These are phyloP conservation scores for mouse (Mus musculus) DNA, from an alignment of 2,113 vertebrate genomes.

Conservation along the genomic window DNA sequence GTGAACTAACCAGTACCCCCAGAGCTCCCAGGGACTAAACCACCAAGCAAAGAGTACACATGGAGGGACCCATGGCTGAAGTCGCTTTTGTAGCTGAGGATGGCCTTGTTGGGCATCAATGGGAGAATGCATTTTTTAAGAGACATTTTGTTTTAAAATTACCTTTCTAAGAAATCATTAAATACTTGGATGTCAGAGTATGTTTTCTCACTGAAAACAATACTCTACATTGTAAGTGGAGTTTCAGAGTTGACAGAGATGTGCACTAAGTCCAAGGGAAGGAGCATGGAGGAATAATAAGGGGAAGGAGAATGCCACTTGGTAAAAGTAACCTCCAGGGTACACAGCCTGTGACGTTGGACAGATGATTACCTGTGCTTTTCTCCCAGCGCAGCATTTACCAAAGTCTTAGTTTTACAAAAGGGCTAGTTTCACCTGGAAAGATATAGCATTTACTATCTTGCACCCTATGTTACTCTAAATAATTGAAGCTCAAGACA, in stretches of 20 bases:
- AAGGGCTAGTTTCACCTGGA: slow-evolving; percentile 65
- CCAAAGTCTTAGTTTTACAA: slow-evolving; percentile 65
- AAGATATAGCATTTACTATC: slow-evolving; percentile 72
- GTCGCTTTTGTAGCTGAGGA: too few relatives aligned
- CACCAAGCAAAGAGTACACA: too few relatives aligned
- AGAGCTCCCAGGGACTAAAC: too few relatives aligned
- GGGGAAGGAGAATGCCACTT: slow-evolving; percentile 47
- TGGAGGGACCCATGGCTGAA: too few relatives aligned
- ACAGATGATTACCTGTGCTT: slow-evolving; percentile 75
- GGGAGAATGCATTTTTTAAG: background rate
- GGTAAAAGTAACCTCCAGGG: slow-evolving; percentile 60
- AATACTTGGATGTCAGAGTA: slow-evolving; percentile 66
- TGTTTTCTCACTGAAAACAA: slow-evolving; percentile 73
- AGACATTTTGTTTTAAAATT: slow-evolving; percentile 81
- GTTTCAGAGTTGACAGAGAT: slow-evolving; percentile 67
- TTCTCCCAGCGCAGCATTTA: slow-evolving; percentile 65
- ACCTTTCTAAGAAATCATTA: slow-evolving; percentile 72
- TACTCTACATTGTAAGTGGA: slow-evolving; percentile 70
- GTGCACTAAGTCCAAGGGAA: slow-evolving; percentile 68
- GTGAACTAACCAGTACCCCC: too few relatives aligned
- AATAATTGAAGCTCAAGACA: slow-evolving; percentile 74
- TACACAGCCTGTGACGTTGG: slow-evolving; percentile 1
- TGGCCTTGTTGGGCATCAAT: too few relatives aligned
- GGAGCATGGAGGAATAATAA: slow-evolving; percentile 58
- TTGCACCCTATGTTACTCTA: slow-evolving; percentile 68